Base-by-base conservation (phyloP, 2,797 vertebrate species). In the Gouania willdenowi region DNA sequence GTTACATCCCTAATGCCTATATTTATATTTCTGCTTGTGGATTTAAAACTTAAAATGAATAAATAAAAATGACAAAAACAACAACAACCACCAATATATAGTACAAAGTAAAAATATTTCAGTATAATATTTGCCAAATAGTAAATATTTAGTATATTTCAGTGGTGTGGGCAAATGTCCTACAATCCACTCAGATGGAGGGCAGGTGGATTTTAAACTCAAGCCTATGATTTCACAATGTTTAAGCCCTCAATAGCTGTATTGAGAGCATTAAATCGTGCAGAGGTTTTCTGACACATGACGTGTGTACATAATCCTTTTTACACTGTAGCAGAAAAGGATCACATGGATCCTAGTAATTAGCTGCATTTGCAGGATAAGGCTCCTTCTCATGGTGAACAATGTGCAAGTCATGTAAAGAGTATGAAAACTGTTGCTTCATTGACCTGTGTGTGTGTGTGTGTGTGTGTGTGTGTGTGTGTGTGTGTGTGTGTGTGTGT, bases 331-430 rank as follows among this genome's bases (percentile, higher is more conserved):
- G 38, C 22, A 18, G 20, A 24, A 51, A 48, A 26, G 55, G 65
- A n/a, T 14, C 13, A 26, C 21, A 10, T 24, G 57, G 77, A 81
- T 76, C 77, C 66, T 79, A 76, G 42, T 41, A 26, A 19, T 17
- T 23, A 60, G 48, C 57, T 26, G 41, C 56, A 66, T 10, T 18
- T 3, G 64, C 3, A 25, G 32, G 13, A 32, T 30, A 61, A 50
- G 48, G 58, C 39, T 53, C 33, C 50, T 34, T 26, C 23, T 48
- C 14, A n/a, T n/a, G n/a, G 35, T 69, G 32, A 57, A 57, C 34
- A 67, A 29, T 33, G 24, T 40, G 54, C 49, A 56, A 68, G 26
- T 42, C 10, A 21, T 28, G 26, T 42, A 31, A 18, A 9, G 10
- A 18, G 12, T 56, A 21, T 28, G 26, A 42, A 31, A 18, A 9